Conservation (phyloP, 2,113 vertebrate species). For the Alligator mississippiensis region DNA sequence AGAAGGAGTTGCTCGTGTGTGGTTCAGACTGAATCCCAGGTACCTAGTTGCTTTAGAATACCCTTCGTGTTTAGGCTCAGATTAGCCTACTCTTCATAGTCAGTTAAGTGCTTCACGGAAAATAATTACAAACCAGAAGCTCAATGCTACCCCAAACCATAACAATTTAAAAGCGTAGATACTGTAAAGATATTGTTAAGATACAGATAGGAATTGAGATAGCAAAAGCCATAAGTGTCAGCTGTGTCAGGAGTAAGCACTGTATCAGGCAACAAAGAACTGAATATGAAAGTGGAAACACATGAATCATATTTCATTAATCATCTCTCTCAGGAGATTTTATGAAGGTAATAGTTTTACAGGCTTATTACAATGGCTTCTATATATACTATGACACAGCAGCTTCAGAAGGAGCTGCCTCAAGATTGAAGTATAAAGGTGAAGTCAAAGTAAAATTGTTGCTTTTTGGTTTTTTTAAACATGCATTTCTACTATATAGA, state of each 20-base stretch:
- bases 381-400: background rate
- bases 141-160: background rate
- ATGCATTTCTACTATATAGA: no score
- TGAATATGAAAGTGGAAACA: background rate
- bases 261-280: background rate
- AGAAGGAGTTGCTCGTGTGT: background rate
- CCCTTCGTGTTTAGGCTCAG: background rate
- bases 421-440: background rate
- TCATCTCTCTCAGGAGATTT: background rate
- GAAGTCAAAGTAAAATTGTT: background rate
- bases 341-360: background rate
- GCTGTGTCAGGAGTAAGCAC: background rate
- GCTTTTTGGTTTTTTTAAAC: background rate
- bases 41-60: background rate
- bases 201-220: background rate
- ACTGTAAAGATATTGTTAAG: background rate
- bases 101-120: slow-evolving; percentile 14
- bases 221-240: background rate
- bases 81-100: slow-evolving; percentile 16
- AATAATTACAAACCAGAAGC: background rate
- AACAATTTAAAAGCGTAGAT: background rate
- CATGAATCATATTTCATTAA: background rate
- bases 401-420: background rate
- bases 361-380: background rate
- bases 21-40: slow-evolving; percentile 3